phyloP scores from a whole-genome alignment of 2,797 vertebrate species.

The Sciurus vulgaris region DNA sequence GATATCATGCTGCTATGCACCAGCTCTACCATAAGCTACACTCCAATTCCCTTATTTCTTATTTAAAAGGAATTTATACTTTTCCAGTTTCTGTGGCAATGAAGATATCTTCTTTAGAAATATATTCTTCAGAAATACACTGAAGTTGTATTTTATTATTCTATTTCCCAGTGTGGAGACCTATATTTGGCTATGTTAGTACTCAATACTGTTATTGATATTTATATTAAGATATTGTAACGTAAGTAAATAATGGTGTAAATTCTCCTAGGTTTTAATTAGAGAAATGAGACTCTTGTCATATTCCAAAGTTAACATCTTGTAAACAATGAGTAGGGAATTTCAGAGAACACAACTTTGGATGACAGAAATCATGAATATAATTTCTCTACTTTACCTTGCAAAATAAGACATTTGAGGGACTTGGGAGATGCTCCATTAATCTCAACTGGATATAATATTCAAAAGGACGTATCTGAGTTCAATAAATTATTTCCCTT shows the following conservation, averaged over 20 bases:
- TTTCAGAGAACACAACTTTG: neutral
- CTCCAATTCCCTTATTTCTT: neutral
- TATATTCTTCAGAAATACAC: neutral
- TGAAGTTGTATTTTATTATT: neutral
- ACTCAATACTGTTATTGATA: neutral
- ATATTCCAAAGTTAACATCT: neutral
- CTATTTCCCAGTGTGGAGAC: neutral
- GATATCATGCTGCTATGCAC: neutral
- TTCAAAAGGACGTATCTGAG: slow-evolving; percentile 6
- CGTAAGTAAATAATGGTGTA: neutral
- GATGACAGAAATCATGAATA: neutral
- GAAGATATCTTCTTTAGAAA: neutral
- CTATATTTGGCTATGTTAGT: neutral
- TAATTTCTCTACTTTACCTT: slow-evolving; percentile 36
- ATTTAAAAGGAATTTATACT: neutral
- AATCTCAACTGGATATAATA: slow-evolving; percentile 45
- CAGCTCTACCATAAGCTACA: neutral
- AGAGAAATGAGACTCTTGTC: neutral
- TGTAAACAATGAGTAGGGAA: neutral
- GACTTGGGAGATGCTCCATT: neutral
- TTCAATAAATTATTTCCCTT: slow-evolving; percentile 37
- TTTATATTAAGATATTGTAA: neutral
- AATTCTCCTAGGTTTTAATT: neutral
- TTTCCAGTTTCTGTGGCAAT: neutral
- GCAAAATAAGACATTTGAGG: slow-evolving; percentile 13